phyloP scores from a whole-genome alignment of 2,113 vertebrate genomes.

The Aleadryas rufinucha region DNA sequence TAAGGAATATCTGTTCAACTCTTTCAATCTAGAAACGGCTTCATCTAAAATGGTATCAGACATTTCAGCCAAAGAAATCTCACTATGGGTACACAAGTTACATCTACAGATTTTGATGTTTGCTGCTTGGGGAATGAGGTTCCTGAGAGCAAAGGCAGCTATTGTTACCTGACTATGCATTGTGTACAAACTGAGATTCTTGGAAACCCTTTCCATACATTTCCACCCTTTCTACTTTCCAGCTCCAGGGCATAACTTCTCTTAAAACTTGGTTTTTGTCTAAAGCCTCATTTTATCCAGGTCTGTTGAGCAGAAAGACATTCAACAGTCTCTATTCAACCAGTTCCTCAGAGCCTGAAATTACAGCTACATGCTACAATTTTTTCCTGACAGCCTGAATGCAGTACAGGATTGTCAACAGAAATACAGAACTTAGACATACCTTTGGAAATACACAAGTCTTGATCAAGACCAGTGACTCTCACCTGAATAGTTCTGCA shows the following conservation, averaged over 20 bases:
- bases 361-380: background rate
- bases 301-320: background rate
- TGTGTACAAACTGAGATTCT: background rate
- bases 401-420: background rate
- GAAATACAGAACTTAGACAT: background rate
- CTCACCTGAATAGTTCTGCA: background rate
- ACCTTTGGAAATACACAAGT: background rate
- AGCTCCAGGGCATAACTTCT: background rate
- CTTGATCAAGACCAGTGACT: background rate
- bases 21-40: background rate
- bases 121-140: background rate
- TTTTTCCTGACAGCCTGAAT: background rate
- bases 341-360: background rate
- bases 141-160: background rate
- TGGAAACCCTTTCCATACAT: background rate
- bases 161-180: background rate
- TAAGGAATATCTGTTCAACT: background rate
- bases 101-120: background rate
- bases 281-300: background rate
- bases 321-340: background rate
- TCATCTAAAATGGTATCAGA: background rate
- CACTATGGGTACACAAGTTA: background rate
- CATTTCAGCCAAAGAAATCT: background rate
- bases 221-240: too few species aligned
- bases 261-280: background rate